phyloP scores from a whole-genome alignment of 2,888 invertebrate genomes.

The Teinopalpus imperialis region DNA sequence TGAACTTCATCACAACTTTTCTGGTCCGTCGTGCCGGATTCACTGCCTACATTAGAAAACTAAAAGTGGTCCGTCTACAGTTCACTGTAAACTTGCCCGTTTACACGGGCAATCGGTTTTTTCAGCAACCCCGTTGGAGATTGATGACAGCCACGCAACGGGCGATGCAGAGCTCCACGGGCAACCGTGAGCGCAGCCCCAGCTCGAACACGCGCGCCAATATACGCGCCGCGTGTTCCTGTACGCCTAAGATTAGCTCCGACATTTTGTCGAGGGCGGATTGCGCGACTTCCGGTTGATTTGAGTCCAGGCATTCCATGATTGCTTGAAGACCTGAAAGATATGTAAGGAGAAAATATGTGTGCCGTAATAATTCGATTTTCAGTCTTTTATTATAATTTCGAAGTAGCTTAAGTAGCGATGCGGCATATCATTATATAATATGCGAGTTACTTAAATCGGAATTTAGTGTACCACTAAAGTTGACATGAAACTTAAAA shows the following conservation, averaged over 20 bases:
- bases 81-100: neutral
- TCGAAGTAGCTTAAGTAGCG: too few species aligned
- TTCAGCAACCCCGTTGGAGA: slow-evolving; percentile 89
- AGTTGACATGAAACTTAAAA: too few species aligned
- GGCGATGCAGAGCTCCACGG: slow-evolving; percentile 88
- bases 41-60: too few species aligned
- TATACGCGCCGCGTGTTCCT: slow-evolving; percentile 91
- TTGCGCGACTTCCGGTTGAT: slow-evolving; percentile 89
- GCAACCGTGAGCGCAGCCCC: slow-evolving; percentile 89
- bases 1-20: too few species aligned
- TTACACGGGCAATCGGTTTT: slow-evolving; percentile 2
- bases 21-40: slow-evolving; percentile 12
- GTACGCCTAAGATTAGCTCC: slow-evolving; percentile 91
- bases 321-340: slow-evolving; percentile 86
- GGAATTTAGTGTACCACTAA: too few species aligned
- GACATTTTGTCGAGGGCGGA: slow-evolving; percentile 91
- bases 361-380: too few species aligned
- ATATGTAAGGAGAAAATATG: too few species aligned
- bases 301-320: slow-evolving; percentile 90
- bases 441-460: too few species aligned
- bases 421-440: too few species aligned
- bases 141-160: slow-evolving; percentile 91
- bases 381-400: too few species aligned
- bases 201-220: slow-evolving; percentile 91
- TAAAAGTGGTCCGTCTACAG: neutral